A percentile compares a stretch with the other conserved stretches of the same genome.
phyloP scores from a whole-genome alignment of 2,888 invertebrate species.

The Acleris literana region DNA sequence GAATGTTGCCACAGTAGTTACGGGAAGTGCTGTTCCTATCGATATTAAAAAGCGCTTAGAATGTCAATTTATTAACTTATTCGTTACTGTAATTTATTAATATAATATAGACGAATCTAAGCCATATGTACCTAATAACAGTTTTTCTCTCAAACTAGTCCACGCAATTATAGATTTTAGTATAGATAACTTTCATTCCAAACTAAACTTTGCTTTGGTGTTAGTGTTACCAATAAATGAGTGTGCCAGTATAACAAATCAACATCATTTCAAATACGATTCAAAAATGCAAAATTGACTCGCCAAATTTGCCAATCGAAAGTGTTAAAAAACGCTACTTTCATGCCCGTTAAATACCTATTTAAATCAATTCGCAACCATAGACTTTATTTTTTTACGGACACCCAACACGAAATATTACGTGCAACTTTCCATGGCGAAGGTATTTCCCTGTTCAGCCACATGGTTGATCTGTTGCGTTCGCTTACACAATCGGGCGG shows the following conservation, averaged over 20 bases:
- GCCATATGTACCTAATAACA: no score
- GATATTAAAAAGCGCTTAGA: no score
- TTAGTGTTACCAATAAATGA: background rate
- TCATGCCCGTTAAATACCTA: conserved; percentile 17
- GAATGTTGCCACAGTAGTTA: no score
- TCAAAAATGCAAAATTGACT: conserved; percentile 13
- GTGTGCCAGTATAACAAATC: background rate
- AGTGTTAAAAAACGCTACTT: conserved; percentile 32
- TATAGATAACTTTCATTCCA: no score
- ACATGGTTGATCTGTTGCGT: conserved; percentile 63
- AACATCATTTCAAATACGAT: background rate
- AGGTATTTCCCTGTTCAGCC: conserved; percentile 60
- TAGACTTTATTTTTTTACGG: conserved; percentile 26
- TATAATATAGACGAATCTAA: no score
- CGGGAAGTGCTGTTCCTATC: no score
- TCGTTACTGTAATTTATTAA: no score
- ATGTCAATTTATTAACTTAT: no score
- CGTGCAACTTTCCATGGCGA: conserved; percentile 47
- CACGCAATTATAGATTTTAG: no score
- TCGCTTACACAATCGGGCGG: conserved; percentile 68
- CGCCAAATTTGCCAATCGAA: conserved; percentile 34
- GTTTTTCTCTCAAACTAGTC: no score
- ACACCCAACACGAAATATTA: conserved; percentile 36
- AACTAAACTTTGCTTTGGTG: no score
- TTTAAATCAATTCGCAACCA: conserved; percentile 29